A percentile compares a stretch with the other conserved stretches of the same genome.
Evolutionary conservation across 2,797 vertebrate genomes (phyloP).

Genomic region (Poecile montanus): DNA sequence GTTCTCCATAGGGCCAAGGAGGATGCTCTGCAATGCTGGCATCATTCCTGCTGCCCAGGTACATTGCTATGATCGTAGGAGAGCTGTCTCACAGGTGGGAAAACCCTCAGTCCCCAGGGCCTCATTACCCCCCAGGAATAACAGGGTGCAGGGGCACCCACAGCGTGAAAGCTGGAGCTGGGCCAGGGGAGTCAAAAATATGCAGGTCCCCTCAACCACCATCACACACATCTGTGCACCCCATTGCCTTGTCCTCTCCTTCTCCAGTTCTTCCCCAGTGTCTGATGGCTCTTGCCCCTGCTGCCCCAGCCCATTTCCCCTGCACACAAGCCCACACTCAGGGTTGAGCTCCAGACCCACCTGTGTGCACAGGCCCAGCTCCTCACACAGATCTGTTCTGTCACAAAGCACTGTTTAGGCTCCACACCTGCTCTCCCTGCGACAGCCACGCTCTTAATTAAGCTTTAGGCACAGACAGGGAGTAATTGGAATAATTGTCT

Average conservation of each 20-base stretch:
- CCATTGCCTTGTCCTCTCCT: not conserved
- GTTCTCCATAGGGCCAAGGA: not conserved
- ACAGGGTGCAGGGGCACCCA: not conserved
- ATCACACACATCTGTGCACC: not conserved
- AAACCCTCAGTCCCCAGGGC: not conserved
- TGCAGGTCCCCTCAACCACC: not conserved
- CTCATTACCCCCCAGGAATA: not conserved
- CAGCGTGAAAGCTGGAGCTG: not conserved
- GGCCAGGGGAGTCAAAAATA: not conserved
- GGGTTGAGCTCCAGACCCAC: not conserved
- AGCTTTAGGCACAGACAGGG: not conserved
- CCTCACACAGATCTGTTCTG: not conserved
- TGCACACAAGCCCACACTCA: not conserved
- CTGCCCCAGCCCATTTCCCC: not conserved
- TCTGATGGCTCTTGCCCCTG: not conserved
- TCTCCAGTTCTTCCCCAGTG: not conserved
- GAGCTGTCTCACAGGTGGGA: not conserved
- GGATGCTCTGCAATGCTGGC: not conserved
- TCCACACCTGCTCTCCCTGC: not conserved
- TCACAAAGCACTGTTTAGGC: not conserved
- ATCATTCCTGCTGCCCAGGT: not conserved
- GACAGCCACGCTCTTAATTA: not conserved
- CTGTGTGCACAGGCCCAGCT: not conserved
- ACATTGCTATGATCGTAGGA: fast-evolving
- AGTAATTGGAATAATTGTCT: not conserved